Evolutionary conservation across 2,113 vertebrate genomes (phyloP).

Genomic region (Cervus canadensis): DNA sequence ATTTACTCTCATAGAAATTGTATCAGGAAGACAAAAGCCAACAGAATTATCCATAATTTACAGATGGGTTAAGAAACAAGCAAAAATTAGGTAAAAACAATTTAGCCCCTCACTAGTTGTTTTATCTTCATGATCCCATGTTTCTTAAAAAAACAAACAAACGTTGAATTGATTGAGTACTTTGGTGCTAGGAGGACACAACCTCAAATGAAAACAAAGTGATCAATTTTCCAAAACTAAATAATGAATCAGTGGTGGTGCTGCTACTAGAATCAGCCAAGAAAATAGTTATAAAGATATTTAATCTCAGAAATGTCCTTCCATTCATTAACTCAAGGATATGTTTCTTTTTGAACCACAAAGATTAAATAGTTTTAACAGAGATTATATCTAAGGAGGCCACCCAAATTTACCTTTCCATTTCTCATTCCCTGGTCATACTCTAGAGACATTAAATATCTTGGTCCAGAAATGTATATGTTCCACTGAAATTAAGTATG

Average conservation of each 20-base stretch:
- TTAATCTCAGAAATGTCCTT: background rate
- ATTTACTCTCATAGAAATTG: slow-evolving; percentile 10
- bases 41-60: background rate
- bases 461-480: background rate
- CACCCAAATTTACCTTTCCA: slow-evolving; percentile 14
- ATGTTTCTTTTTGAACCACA: slow-evolving; percentile 15
- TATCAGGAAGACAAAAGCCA: background rate
- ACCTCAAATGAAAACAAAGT: background rate
- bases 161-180: background rate
- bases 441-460: background rate
- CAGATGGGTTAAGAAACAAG: slow-evolving; percentile 21
- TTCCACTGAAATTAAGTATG: background rate
- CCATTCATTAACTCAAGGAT: background rate
- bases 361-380: slow-evolving; percentile 39
- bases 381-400: slow-evolving; percentile 14
- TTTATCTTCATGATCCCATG: background rate
- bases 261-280: background rate
- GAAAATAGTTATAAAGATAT: background rate
- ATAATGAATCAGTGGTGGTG: background rate
- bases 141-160: background rate
- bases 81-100: slow-evolving; percentile 10
- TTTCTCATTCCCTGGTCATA: background rate
- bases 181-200: background rate
- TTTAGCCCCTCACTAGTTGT: background rate
- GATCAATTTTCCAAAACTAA: background rate